A percentile compares a stretch with the other conserved stretches of the same genome.
phyloP scores from a whole-genome alignment of 2,113 vertebrate genomes.

The Anas platyrhynchos region DNA sequence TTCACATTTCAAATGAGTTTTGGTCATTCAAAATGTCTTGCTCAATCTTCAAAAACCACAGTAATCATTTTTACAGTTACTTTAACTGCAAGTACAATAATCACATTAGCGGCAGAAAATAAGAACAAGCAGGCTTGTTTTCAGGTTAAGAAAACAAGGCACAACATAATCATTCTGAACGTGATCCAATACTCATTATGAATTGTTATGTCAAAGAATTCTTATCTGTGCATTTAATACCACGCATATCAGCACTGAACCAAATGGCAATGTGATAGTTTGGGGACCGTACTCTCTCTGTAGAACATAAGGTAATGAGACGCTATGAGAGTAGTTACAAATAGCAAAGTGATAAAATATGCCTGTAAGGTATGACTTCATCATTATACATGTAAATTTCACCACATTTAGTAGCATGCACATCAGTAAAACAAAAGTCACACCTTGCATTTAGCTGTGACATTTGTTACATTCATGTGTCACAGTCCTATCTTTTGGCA shows the following conservation, averaged over 20 bases:
- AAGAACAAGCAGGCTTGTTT: slow-evolving; percentile 28
- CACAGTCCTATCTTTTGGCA: background rate
- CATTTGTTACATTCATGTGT: background rate
- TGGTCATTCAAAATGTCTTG: slow-evolving; percentile 6
- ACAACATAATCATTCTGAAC: background rate
- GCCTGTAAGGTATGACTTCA: background rate
- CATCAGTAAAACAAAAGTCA: background rate
- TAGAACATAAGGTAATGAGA: slow-evolving; percentile 16
- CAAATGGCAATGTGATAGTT: background rate
- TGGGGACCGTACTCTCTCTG: background rate
- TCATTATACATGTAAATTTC: background rate
- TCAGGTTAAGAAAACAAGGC: slow-evolving; percentile 7
- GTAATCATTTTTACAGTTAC: background rate
- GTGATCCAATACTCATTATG: slow-evolving; percentile 33
- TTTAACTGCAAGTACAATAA: slow-evolving; percentile 58
- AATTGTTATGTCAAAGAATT: slow-evolving; percentile 39
- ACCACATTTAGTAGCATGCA: background rate
- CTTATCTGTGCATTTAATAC: slow-evolving; percentile 51
- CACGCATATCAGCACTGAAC: slow-evolving; percentile 25
- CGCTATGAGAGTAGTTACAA: background rate
- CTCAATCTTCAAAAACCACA: background rate
- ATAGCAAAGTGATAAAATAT: background rate
- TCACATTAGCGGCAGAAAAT: slow-evolving; percentile 51
- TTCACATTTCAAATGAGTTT: background rate
- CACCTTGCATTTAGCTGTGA: background rate